A percentile compares a stretch with the other conserved stretches of the same genome.
phyloP scores from a whole-genome alignment of 1,140 invertebrate species.

The Diachasma alloeum region DNA sequence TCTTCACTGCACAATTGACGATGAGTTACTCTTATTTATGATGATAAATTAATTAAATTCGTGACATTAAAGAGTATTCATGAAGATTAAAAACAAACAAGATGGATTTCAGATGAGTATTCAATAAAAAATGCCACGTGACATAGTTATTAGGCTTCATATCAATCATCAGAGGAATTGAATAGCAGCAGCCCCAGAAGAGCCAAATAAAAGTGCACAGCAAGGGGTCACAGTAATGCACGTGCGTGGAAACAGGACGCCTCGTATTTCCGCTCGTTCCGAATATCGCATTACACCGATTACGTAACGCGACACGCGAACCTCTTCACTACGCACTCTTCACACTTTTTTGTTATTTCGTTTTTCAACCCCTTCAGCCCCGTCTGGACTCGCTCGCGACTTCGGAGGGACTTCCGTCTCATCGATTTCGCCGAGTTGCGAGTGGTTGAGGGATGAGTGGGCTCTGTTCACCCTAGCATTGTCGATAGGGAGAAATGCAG shows the following conservation, averaged over 20 bases:
- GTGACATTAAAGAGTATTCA: neutral
- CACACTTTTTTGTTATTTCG: neutral
- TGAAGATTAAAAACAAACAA: too few species aligned
- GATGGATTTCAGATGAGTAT: neutral
- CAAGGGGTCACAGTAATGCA: slow-evolving; percentile 3
- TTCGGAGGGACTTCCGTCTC: neutral
- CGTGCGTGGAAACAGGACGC: slow-evolving; percentile 30
- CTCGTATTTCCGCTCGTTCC: slow-evolving; percentile 29
- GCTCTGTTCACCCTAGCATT: neutral
- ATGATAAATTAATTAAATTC: neutral
- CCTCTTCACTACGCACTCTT: neutral
- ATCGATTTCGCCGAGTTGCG: neutral
- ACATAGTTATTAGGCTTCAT: neutral
- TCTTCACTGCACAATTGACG: too few species aligned
- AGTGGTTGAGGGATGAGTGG: neutral
- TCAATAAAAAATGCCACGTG: neutral
- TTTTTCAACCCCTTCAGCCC: neutral
- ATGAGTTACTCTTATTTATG: too few species aligned
- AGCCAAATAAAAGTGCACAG: neutral
- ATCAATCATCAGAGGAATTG: neutral
- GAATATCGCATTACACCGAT: slow-evolving; percentile 30
- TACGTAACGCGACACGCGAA: slow-evolving; percentile 31
- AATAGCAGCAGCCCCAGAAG: slow-evolving; percentile 3
- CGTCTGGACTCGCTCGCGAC: neutral
- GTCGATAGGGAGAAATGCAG: neutral